Percentiles rank a stretch among this genome's conserved stretches.
phyloP scores from a whole-genome alignment of 1,140 invertebrate species.

The Sminthurides bifidus region DNA sequence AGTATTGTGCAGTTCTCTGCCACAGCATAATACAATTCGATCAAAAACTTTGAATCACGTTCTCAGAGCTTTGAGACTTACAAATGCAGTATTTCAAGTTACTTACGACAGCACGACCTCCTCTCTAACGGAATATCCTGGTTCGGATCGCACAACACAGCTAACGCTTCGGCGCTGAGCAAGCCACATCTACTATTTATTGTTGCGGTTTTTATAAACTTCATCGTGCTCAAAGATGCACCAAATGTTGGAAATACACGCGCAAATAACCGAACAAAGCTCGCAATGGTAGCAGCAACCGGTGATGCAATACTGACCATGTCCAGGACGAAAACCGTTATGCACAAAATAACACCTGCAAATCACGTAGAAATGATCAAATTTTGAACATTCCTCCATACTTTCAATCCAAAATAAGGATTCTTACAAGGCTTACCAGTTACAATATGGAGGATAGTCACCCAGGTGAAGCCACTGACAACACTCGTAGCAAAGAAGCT shows the following conservation, averaged over 20 bases:
- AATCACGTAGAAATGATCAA: background rate
- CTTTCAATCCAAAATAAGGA: background rate
- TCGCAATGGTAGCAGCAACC: too few relatives aligned
- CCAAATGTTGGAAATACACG: conserved; percentile 28
- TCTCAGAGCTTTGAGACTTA: background rate
- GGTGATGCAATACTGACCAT: background rate
- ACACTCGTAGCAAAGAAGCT: conserved; percentile 20
- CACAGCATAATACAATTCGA: background rate
- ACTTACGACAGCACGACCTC: conserved; percentile 27
- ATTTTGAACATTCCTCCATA: background rate
- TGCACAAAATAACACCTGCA: conserved; percentile 27
- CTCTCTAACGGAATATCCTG: conserved; percentile 1
- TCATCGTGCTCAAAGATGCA: conserved; percentile 24
- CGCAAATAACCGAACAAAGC: conserved; percentile 7
- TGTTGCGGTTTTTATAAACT: conserved; percentile 20
- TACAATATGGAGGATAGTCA: conserved; percentile 23
- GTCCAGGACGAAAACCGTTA: conserved; percentile 23
- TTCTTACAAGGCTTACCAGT: conserved; percentile 14
- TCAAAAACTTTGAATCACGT: background rate
- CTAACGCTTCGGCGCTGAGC: conserved; percentile 10
- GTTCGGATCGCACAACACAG: conserved; percentile 20
- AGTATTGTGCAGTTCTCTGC: conserved; percentile 20
- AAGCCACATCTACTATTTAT: conserved; percentile 27
- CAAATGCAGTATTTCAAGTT: background rate
- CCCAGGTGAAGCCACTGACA: conserved; percentile 26